phyloP scores from a whole-genome alignment of 2,797 vertebrate species.

The Acanthurus tractus region DNA sequence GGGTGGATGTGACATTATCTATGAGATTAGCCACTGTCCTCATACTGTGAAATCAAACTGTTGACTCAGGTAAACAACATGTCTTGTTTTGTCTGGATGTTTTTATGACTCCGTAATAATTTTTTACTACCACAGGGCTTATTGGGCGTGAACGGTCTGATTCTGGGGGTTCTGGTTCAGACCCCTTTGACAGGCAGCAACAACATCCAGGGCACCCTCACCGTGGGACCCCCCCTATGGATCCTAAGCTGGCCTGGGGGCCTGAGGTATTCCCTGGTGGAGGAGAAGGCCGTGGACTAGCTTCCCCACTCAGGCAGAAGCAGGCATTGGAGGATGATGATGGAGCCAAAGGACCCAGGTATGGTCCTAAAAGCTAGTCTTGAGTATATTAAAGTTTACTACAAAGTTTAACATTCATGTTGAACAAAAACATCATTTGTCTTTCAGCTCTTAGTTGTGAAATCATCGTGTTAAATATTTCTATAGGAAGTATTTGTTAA shows the following conservation, averaged over 20 bases:
- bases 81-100: neutral
- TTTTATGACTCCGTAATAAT: neutral
- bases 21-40: neutral
- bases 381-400: neutral
- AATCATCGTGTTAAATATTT: neutral
- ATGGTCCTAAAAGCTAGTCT: conserved; percentile 26
- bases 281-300: conserved; percentile 85
- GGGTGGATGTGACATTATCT: conserved; percentile 35
- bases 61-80: neutral
- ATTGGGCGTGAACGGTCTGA: conserved; percentile 93
- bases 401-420: neutral
- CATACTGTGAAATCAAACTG: neutral
- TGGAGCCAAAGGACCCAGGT: conserved; percentile 89
- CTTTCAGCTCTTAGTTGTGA: neutral
- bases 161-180: conserved; percentile 92
- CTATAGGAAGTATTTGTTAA: neutral
- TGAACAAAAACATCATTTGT: neutral
- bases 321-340: conserved; percentile 90
- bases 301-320: conserved; percentile 89
- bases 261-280: conserved; percentile 88
- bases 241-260: conserved; percentile 93
- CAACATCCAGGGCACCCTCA: conserved; percentile 85
- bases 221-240: conserved; percentile 92
- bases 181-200: conserved; percentile 91
- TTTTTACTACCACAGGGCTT: conserved; percentile 80